Conservation (phyloP, 1,140 invertebrate genomes). For the Aphelinus certus region DNA sequence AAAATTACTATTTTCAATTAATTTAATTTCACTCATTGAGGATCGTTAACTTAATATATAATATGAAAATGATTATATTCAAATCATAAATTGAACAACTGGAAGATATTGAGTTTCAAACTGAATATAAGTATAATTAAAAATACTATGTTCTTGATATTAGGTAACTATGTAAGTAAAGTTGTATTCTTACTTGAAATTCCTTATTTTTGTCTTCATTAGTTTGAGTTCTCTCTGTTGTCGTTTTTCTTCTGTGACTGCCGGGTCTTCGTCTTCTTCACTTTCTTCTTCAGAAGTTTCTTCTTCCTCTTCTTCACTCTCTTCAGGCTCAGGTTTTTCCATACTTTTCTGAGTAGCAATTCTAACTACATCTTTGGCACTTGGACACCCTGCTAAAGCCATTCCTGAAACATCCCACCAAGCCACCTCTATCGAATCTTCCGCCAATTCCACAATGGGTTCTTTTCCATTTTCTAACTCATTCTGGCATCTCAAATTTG, state of each 20-base stretch:
- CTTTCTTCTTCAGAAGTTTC: slow-evolving; percentile 76
- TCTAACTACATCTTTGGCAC: slow-evolving; percentile 62
- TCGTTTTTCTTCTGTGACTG: slow-evolving; percentile 65
- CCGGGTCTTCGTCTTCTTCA: slow-evolving; percentile 74
- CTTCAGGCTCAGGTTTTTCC: slow-evolving; percentile 50
- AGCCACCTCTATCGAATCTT: slow-evolving; percentile 45
- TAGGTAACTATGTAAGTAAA: neutral
- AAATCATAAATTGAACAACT: too few relatives aligned
- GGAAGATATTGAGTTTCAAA: neutral
- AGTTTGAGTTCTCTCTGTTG: slow-evolving; percentile 78
- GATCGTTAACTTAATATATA: too few relatives aligned
- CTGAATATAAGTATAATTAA: neutral
- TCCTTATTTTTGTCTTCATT: slow-evolving; percentile 79
- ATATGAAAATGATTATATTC: too few relatives aligned
- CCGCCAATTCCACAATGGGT: slow-evolving; percentile 53
- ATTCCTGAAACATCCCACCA: slow-evolving; percentile 65
- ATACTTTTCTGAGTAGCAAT: slow-evolving; percentile 63
- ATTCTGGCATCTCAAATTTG: neutral
- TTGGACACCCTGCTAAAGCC: slow-evolving; percentile 64
- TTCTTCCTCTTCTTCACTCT: slow-evolving; percentile 67
- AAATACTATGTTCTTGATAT: too few relatives aligned
- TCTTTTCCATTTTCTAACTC: neutral
- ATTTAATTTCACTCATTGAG: too few relatives aligned
- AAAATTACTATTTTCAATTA: too few relatives aligned
- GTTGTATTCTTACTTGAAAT: slow-evolving; percentile 68